Conservation (phyloP, 2,797 vertebrate genomes). For the Oophaga sylvatica region DNA sequence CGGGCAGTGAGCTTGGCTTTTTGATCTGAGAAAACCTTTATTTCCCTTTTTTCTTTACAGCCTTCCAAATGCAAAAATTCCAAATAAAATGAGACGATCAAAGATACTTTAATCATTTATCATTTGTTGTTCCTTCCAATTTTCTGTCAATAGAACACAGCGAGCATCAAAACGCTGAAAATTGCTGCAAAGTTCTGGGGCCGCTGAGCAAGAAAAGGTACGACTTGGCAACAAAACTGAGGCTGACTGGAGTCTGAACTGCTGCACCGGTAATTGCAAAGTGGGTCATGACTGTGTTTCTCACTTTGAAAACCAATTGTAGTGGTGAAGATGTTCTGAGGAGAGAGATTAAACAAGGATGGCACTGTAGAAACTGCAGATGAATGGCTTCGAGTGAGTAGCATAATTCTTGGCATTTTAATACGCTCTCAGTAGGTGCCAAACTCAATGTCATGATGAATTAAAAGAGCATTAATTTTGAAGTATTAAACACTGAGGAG, state of each 20-base stretch:
- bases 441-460: not conserved
- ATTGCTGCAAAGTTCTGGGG: conserved; percentile 62
- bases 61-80: conserved; percentile 16
- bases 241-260: not conserved
- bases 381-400: not conserved
- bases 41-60: conserved; percentile 16
- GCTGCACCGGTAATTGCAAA: not conserved
- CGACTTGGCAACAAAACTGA: conserved; percentile 56
- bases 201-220: conserved; percentile 59
- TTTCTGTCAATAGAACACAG: conserved; percentile 44
- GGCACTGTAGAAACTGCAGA: not conserved
- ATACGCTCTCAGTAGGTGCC: not conserved
- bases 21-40: conserved; percentile 20
- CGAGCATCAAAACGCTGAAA: conserved; percentile 5
- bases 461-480: not conserved
- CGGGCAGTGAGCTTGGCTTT: not conserved
- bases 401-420: not conserved
- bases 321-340: conserved; percentile 4
- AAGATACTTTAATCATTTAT: conserved; percentile 50
- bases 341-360: not conserved
- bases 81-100: conserved; percentile 53
- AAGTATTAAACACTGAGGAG: not conserved
- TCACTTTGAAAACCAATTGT: not conserved
- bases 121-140: conserved; percentile 36
- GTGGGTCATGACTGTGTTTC: not conserved